Base-by-base conservation (phyloP, 1,140 invertebrate genomes). In the Halictus rubicundus region DNA sequence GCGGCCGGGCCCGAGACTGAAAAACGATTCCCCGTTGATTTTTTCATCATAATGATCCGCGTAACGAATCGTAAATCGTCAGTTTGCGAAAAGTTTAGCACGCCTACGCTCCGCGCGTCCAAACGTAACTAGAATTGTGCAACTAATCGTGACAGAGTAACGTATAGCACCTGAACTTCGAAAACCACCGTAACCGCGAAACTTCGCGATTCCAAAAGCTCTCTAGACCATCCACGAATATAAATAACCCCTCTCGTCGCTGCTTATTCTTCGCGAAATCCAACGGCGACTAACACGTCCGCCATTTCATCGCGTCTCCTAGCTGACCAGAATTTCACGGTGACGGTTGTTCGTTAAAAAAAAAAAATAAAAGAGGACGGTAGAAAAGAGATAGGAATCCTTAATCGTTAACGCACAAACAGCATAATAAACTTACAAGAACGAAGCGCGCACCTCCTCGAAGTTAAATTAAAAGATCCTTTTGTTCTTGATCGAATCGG, bases 81-180 rank as follows among this genome's bases (percentile, higher is more conserved):
- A 8, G 10, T 14, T 5, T 32, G 0, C 21, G 32, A 75, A 57
- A 27, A n/a, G 32, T 52, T 72, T 27, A 63, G 21, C 59, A 23
- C 14, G n/a, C 49, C 25, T n/a, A 39, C 59, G 59, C 8, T 42
- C 66, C 49, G 32, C 59, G 59, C 46, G 16, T 80, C 68, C 60
- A 52, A 76, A 71, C 80, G 21, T 75, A 84, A 84, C 64, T 84
- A 75, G 77, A 72, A 60, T 73, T 39, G 82, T 81, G 83, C 69
- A 70, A 37, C 69, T 85, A 81, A 66, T 75, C 68, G 54, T 76
- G 52, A 80, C 16, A 49, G 52, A 78, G 46, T 79, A 84, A 85
- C 27, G n/a, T 81, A 83, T 86, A 86, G 84, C 84, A 86, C 85
- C 84, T 83, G 68, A 79, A 80, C 65, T 73, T 85, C 39, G 42